These are phyloP conservation scores for Haemorhous mexicanus DNA, from an alignment of 2,113 vertebrate species.

Conservation along the genomic window DNA sequence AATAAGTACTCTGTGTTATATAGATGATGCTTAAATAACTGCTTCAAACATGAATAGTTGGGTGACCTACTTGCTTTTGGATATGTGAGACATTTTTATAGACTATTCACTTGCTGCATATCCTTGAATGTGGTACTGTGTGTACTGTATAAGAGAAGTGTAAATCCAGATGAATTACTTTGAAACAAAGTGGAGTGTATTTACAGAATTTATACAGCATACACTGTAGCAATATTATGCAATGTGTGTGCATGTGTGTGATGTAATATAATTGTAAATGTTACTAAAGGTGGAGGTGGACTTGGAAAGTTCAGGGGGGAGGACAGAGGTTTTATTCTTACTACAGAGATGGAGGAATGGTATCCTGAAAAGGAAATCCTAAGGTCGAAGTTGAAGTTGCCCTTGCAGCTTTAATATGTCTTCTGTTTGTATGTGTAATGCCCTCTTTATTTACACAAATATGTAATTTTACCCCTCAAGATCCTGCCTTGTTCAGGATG, in stretches of 20 bases:
- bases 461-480: background rate
- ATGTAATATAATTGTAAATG: constrained; percentile 21
- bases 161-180: constrained; percentile 37
- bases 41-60: background rate
- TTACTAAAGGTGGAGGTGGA: background rate
- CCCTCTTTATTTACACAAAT: background rate
- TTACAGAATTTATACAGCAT: constrained; percentile 24
- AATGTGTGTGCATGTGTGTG: constrained; percentile 1
- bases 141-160: constrained; percentile 35
- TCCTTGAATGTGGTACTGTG: constrained; percentile 30
- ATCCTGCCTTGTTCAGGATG: background rate
- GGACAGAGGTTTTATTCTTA: background rate
- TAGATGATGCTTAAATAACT: constrained; percentile 34
- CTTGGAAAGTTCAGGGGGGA: background rate
- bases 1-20: constrained; percentile 15
- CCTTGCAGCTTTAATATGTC: background rate
- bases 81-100: background rate
- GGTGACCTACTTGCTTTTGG: constrained; percentile 42
- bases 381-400: background rate
- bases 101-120: constrained; percentile 35
- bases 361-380: background rate
- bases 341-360: background rate
- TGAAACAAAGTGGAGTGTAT: constrained; percentile 48
- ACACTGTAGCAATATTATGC: constrained; percentile 34
- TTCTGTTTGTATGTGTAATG: background rate